phyloP scores from a whole-genome alignment of 2,113 vertebrate species.

The Sebastes fasciatus region DNA sequence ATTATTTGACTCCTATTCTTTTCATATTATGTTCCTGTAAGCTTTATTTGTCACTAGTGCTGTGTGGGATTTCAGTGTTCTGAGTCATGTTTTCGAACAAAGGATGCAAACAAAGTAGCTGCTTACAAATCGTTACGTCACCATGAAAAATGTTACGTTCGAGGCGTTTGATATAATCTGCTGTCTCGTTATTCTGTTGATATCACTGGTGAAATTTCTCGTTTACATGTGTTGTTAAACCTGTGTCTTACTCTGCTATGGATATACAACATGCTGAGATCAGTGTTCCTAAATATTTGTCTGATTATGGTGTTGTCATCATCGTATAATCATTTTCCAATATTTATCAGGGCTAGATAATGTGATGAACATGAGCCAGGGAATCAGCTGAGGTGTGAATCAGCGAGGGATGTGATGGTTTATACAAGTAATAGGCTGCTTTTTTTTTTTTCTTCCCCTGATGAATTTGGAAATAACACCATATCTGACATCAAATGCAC shows the following conservation, averaged over 20 bases:
- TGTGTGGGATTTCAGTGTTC: conserved; percentile 60
- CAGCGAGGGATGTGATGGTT: conserved; percentile 25
- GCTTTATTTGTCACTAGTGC: conserved; percentile 57
- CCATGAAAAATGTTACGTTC: conserved; percentile 22
- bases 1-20: conserved; percentile 34
- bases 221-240: conserved; percentile 63
- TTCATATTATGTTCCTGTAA: conserved; percentile 49
- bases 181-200: conserved; percentile 35
- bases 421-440: conserved; percentile 10
- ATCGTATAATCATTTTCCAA: conserved; percentile 51
- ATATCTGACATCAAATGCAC: conserved; percentile 72
- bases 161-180: conserved; percentile 38
- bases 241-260: conserved; percentile 63
- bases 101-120: conserved; percentile 57
- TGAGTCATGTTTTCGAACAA: conserved; percentile 51
- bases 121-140: conserved; percentile 54
- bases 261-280: conserved; percentile 58
- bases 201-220: conserved; percentile 56
- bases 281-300: conserved; percentile 66
- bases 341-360: conserved; percentile 54
- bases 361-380: conserved; percentile 12
- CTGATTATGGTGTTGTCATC: conserved; percentile 67
- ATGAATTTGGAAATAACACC: conserved; percentile 60
- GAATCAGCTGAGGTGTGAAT: conserved; percentile 36
- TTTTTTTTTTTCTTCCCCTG: conserved; percentile 24